Percentiles rank a stretch among this genome's conserved stretches.
Evolutionary conservation across 2,888 invertebrate genomes (phyloP).

Genomic region (Sepioteuthis lessoniana): DNA sequence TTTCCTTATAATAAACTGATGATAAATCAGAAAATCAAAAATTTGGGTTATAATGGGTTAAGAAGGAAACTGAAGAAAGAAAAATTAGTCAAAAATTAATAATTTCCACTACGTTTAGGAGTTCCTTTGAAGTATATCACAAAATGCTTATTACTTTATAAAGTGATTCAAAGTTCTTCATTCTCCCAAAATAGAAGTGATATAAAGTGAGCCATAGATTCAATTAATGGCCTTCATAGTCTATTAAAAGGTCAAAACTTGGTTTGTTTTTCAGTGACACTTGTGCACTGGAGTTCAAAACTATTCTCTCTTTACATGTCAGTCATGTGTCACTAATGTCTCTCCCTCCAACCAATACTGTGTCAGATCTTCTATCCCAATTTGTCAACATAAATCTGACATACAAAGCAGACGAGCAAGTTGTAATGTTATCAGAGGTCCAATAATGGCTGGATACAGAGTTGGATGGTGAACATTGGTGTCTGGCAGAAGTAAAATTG

Average conservation of each 20-base stretch:
- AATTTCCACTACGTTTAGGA: neutral
- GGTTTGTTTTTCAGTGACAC: neutral
- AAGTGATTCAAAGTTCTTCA: neutral
- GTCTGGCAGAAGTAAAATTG: neutral
- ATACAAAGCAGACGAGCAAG: neutral
- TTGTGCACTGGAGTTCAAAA: neutral
- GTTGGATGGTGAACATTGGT: neutral
- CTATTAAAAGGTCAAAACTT: neutral
- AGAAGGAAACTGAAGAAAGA: no score
- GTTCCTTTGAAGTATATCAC: neutral
- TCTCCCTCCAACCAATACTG: neutral
- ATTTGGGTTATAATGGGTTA: no score
- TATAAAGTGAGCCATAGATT: neutral
- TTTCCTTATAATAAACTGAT: no score
- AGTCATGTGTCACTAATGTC: conserved; percentile 20
- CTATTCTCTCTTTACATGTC: neutral
- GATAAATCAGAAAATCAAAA: no score
- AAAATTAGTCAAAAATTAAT: no score
- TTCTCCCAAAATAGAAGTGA: neutral
- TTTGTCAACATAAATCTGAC: conserved; percentile 12
- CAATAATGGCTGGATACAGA: neutral
- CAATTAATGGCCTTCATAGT: conserved; percentile 18
- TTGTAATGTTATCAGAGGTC: neutral
- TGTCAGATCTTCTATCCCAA: neutral
- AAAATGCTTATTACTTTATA: conserved; percentile 11